phyloP scores from a whole-genome alignment of 2,113 vertebrate genomes.

The Rousettus leschenaultii region DNA sequence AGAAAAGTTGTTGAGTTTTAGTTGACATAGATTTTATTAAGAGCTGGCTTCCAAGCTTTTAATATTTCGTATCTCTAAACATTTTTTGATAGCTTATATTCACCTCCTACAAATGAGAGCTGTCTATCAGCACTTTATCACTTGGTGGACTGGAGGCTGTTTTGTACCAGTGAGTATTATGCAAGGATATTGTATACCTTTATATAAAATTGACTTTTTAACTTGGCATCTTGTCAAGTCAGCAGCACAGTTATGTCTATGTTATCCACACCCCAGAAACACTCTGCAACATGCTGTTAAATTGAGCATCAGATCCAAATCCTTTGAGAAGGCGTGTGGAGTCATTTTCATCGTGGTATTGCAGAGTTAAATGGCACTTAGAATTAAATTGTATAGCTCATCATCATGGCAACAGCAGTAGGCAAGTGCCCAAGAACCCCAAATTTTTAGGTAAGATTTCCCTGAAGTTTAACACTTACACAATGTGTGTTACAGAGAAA shows the following conservation, averaged over 20 bases:
- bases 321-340: neutral
- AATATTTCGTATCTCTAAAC: neutral
- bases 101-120: neutral
- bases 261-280: neutral
- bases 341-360: neutral
- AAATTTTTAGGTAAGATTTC: neutral
- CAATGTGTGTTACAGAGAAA: neutral
- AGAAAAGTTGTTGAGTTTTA: neutral
- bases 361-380: neutral
- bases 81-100: neutral
- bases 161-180: neutral
- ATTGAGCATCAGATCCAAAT: neutral
- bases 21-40: neutral
- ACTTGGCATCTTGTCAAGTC: neutral
- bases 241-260: neutral
- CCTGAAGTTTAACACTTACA: neutral
- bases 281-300: neutral
- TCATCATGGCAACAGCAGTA: neutral
- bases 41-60: neutral
- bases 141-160: neutral
- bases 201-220: neutral
- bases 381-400: neutral
- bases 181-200: neutral
- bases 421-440: neutral
- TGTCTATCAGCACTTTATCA: neutral